Evolutionary conservation across 1,140 invertebrate genomes (phyloP).

Genomic region (Zaprionus vittiger): DNA sequence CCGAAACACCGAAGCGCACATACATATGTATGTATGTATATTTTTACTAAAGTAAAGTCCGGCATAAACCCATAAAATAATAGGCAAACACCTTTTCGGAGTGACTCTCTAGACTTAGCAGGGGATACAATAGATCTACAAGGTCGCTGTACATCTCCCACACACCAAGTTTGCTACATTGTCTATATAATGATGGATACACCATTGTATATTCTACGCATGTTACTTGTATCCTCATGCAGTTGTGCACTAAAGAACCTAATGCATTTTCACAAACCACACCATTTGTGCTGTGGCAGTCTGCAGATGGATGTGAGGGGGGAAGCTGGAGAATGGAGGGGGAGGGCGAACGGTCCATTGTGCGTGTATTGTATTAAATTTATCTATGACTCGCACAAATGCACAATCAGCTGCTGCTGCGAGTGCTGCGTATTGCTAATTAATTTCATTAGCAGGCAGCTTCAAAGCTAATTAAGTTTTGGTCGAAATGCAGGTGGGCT

Average conservation of each 20-base stretch:
- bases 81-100: too few relatives aligned
- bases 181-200: too few relatives aligned
- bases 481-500: slow-evolving; percentile 26
- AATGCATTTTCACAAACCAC: background rate
- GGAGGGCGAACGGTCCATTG: background rate
- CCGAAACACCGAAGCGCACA: too few relatives aligned
- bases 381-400: slow-evolving; percentile 32
- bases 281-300: background rate
- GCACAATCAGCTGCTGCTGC: slow-evolving; percentile 40
- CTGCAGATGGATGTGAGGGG: background rate
- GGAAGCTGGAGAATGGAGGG: too few relatives aligned
- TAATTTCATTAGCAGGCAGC: slow-evolving; percentile 52
- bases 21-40: too few relatives aligned
- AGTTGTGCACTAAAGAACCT: background rate
- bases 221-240: background rate
- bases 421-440: slow-evolving; percentile 38
- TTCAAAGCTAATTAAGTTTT: slow-evolving; percentile 47
- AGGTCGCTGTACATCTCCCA: too few relatives aligned
- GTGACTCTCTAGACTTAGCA: too few relatives aligned
- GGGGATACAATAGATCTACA: too few relatives aligned
- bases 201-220: too few relatives aligned
- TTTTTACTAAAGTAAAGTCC: too few relatives aligned
- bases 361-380: slow-evolving; percentile 15
- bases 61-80: too few relatives aligned
- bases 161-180: too few relatives aligned